phyloP scores from a whole-genome alignment of 2,113 vertebrate species.

The Lathamus discolor region DNA sequence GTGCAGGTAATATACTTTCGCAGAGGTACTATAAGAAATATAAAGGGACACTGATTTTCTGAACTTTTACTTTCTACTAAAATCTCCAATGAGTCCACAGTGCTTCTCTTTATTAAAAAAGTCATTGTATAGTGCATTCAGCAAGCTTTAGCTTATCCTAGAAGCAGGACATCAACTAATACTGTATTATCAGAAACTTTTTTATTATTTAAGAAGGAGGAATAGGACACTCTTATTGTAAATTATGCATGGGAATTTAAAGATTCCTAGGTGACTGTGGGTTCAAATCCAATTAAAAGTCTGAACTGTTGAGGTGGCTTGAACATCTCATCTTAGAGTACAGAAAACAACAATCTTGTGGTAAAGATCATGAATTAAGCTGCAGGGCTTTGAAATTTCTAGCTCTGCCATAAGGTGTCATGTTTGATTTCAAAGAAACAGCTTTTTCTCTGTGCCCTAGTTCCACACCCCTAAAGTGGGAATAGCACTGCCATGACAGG shows the following conservation, averaged over 20 bases:
- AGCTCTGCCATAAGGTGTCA: neutral
- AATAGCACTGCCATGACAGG: neutral
- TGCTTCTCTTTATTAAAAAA: neutral
- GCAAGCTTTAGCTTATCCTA: neutral
- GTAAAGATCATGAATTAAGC: neutral
- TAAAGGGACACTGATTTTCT: neutral
- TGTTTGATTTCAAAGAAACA: neutral
- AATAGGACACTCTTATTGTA: neutral
- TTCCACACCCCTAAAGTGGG: neutral
- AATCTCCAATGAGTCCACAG: neutral
- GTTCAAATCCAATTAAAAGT: neutral
- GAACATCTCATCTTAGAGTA: neutral
- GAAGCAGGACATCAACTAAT: neutral
- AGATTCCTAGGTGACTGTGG: neutral
- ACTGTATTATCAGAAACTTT: conserved; percentile 4
- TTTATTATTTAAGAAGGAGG: conserved; percentile 26
- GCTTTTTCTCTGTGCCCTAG: neutral
- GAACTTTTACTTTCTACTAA: neutral
- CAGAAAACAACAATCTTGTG: neutral
- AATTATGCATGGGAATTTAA: neutral
- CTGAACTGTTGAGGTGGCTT: neutral
- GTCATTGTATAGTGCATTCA: neutral
- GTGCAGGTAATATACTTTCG: neutral
- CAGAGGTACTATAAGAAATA: neutral
- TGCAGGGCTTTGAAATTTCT: neutral